These are phyloP conservation scores for Notarius quadriscutis DNA, from an alignment of 2,113 vertebrate genomes.

Conservation along the genomic window DNA sequence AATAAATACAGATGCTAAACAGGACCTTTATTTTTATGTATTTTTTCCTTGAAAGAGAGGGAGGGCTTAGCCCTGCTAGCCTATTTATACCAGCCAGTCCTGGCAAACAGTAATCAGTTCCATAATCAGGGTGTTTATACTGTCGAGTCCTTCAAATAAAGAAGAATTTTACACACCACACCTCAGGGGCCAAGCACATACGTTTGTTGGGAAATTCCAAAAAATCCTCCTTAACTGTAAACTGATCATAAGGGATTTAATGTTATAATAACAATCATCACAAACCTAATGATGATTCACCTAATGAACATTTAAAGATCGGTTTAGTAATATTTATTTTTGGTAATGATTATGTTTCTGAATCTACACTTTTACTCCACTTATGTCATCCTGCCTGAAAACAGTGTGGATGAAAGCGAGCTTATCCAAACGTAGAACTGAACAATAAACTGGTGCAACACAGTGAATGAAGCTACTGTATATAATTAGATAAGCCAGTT, in stretches of 20 bases:
- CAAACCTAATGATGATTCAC: neutral
- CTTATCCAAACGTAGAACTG: neutral
- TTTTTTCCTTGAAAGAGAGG: neutral
- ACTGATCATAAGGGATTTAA: neutral
- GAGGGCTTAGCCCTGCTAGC: too few relatives aligned
- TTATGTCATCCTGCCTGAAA: neutral
- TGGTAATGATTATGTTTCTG: neutral
- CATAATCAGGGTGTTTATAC: slow-evolving; percentile 19
- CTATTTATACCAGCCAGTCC: neutral
- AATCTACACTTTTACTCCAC: neutral
- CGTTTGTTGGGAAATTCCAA: neutral
- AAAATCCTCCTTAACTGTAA: slow-evolving; percentile 9
- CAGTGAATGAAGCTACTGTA: neutral
- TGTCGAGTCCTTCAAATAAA: neutral
- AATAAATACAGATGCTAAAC: neutral
- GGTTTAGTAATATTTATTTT: neutral
- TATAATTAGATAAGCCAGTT: neutral
- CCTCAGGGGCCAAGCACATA: neutral
- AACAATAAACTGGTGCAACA: neutral
- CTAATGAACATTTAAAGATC: neutral
- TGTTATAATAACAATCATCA: neutral
- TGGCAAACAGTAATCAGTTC: neutral
- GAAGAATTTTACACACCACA: neutral
- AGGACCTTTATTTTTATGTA: neutral
- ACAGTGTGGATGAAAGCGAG: neutral